A percentile compares a stretch with the other conserved stretches of the same genome.
These are phyloP conservation scores for Apostichopus leukothele DNA, from an alignment of 53 echinoderm and acorn worm genomes.

Conservation along the genomic window DNA sequence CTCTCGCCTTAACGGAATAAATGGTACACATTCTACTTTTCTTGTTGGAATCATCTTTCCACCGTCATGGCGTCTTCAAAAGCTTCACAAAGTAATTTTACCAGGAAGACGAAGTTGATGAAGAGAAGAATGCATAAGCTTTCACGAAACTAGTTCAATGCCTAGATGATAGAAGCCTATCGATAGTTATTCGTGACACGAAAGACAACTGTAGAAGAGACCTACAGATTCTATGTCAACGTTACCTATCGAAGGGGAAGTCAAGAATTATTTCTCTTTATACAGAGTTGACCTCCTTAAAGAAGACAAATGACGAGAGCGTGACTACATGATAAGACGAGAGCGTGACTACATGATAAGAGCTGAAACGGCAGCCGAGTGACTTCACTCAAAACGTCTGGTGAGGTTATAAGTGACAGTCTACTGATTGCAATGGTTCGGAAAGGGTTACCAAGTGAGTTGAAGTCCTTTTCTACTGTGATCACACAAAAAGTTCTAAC, in stretches of 20 bases:
- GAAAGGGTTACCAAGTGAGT: constrained; percentile 50
- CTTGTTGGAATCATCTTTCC: no score
- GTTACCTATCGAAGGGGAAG: constrained; percentile 48
- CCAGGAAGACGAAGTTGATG: constrained; percentile 5
- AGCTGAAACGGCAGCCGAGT: constrained; percentile 39
- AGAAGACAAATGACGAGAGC: constrained; percentile 6
- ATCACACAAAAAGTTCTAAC: neutral
- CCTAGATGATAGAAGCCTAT: constrained; percentile 47
- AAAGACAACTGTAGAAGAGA: neutral
- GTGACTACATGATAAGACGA: constrained; percentile 49
- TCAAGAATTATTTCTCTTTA: constrained; percentile 51
- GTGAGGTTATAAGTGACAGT: constrained; percentile 52
- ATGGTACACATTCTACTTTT: no score
- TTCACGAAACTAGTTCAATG: constrained; percentile 54
- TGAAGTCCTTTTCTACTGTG: constrained; percentile 40
- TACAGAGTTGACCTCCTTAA: constrained; percentile 53
- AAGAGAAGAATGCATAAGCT: constrained; percentile 35
- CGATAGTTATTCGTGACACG: neutral
- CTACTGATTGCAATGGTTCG: constrained; percentile 50
- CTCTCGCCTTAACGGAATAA: no score
- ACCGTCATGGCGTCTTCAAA: neutral
- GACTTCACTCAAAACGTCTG: constrained; percentile 42
- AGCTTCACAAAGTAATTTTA: constrained; percentile 38
- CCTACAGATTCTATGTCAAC: constrained; percentile 33
- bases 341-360: constrained; percentile 46